A percentile compares a stretch with the other conserved stretches of the same genome.
These are phyloP conservation scores for Hemibagrus wyckioides DNA, from an alignment of 2,113 vertebrate species.

Conservation along the genomic window DNA sequence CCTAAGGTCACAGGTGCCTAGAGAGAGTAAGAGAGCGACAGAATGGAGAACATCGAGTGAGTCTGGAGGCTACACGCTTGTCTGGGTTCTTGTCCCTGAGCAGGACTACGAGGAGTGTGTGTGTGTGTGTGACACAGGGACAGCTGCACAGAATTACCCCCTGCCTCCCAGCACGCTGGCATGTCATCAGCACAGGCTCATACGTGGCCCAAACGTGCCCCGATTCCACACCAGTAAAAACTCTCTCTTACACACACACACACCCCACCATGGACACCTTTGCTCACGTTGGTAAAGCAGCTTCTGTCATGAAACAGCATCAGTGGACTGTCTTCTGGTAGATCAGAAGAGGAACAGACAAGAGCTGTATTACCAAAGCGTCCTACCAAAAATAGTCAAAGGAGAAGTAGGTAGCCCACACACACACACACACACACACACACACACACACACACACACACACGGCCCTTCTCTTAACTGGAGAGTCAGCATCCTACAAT, in stretches of 20 bases:
- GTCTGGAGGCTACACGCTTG: constrained; percentile 53
- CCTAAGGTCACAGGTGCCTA: constrained; percentile 88
- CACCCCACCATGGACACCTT: constrained; percentile 20
- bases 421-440: no score
- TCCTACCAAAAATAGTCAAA: neutral
- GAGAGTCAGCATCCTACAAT: neutral
- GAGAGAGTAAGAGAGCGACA: constrained; percentile 34
- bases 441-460: constrained; percentile 1
- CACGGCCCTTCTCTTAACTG: neutral
- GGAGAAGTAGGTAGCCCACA: neutral
- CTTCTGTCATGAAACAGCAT: constrained; percentile 1
- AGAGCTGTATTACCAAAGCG: neutral
- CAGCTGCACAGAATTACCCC: constrained; percentile 76
- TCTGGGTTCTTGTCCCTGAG: constrained; percentile 10
- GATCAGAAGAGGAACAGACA: neutral
- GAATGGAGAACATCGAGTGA: constrained; percentile 58
- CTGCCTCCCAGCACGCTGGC: constrained; percentile 69
- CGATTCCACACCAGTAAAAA: constrained; percentile 6
- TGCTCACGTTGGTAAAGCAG: constrained; percentile 1
- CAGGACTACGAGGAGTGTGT: neutral
- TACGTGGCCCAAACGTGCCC: constrained; percentile 39
- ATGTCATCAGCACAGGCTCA: constrained; percentile 61
- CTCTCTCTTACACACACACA: constrained; percentile 22
- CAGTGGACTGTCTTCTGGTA: no score
- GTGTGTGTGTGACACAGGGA: constrained; percentile 53